Evolutionary conservation across 1,140 invertebrate genomes (phyloP).

Genomic region (Pseudomyrmex sp.): DNA sequence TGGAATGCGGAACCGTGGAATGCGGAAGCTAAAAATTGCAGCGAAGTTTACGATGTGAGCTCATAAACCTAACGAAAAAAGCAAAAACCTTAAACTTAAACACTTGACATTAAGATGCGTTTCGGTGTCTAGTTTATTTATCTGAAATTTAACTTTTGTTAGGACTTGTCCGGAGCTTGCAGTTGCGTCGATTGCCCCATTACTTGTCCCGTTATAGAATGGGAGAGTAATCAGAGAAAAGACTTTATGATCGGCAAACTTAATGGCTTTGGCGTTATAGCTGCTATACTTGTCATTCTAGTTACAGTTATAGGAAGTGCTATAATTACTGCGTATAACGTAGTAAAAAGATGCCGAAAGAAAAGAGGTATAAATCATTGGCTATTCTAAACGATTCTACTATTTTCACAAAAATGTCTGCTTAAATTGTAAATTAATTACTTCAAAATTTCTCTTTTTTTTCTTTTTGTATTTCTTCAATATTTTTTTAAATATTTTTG

Average conservation of each 20-base stretch:
- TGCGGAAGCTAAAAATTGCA: conserved; percentile 86
- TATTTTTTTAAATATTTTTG: not conserved
- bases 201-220: conserved; percentile 85
- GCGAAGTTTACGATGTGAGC: conserved; percentile 85
- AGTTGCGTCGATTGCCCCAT: conserved; percentile 91
- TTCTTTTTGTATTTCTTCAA: not conserved
- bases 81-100: not conserved
- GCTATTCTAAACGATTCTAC: no score
- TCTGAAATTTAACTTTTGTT: conserved; percentile 5
- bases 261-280: conserved; percentile 73
- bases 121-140: no score
- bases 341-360: not conserved
- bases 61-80: not conserved
- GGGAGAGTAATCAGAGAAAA: not conserved
- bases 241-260: conserved; percentile 64
- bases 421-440: no score
- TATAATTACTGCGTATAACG: not conserved
- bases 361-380: not conserved
- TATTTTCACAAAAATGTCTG: no score
- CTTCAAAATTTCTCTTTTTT: no score
- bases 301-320: conserved; percentile 5
- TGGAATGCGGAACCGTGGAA: conserved; percentile 84
- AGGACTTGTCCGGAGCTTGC: conserved; percentile 87
- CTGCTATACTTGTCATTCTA: conserved; percentile 63
- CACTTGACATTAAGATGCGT: not conserved